Evolutionary conservation across 2,888 invertebrate genomes (phyloP).

Genomic region (Dioctria linearis): DNA sequence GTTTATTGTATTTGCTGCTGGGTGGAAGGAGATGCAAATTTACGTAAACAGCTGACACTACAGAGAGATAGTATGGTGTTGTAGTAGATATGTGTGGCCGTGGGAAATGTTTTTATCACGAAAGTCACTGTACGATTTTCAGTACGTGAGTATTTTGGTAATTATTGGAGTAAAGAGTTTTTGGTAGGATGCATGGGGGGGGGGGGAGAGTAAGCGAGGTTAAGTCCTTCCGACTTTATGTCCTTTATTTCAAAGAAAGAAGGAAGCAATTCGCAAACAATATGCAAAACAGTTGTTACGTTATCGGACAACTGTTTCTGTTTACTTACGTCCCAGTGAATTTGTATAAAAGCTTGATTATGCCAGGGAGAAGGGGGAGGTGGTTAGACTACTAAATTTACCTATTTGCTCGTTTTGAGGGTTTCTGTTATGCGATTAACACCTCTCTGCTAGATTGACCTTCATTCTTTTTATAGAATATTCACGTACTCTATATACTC

Average conservation of each 20-base stretch:
- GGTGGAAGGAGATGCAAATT: not conserved
- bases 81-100: too few relatives aligned
- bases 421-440: too few relatives aligned
- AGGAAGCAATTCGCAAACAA: not conserved
- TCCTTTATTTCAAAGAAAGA: slow-evolving; percentile 4
- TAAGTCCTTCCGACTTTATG: not conserved
- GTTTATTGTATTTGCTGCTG: not conserved
- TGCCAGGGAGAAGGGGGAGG: too few relatives aligned
- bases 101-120: slow-evolving; percentile 17
- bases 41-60: slow-evolving; percentile 37
- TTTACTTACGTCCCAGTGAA: not conserved
- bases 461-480: too few relatives aligned
- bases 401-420: too few relatives aligned
- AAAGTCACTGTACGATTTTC: not conserved
- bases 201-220: not conserved
- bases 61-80: slow-evolving; percentile 1
- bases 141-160: slow-evolving; percentile 39
- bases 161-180: not conserved
- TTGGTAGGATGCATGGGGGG: not conserved
- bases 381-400: too few relatives aligned
- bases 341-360: not conserved
- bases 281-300: not conserved
- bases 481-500: too few relatives aligned
- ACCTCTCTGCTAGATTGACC: too few relatives aligned
- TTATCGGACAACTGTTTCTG: not conserved